Evolutionary conservation across 1,140 invertebrate genomes (phyloP).

Genomic region (Drosophila sulfurigaster): DNA sequence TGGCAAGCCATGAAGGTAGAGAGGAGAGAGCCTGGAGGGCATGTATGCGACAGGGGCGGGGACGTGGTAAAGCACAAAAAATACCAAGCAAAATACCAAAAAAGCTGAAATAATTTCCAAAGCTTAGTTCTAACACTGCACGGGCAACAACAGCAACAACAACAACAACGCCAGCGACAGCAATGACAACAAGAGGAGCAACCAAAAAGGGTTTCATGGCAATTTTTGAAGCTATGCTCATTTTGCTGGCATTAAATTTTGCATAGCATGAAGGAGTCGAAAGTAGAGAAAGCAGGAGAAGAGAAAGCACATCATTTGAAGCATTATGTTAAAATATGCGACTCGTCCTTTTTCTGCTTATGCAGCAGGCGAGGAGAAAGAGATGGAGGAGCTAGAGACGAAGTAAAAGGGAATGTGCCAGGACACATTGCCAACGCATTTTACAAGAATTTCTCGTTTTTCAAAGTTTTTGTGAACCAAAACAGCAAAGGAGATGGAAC

Average conservation of each 20-base stretch:
- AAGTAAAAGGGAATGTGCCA: constrained; percentile 1
- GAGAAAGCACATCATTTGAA: constrained; percentile 75
- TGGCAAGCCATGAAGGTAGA: neutral
- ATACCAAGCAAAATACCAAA: constrained; percentile 69
- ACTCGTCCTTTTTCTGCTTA: constrained; percentile 43
- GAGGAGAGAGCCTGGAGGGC: neutral
- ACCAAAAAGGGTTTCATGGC: constrained; percentile 73
- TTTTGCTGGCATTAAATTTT: constrained; percentile 80
- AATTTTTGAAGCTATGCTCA: constrained; percentile 74
- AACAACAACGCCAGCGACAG: constrained; percentile 26
- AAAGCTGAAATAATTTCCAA: constrained; percentile 74
- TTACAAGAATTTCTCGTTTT: constrained; percentile 60
- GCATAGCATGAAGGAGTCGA: constrained; percentile 55
- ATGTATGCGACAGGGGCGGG: neutral
- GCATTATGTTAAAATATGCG: constrained; percentile 81
- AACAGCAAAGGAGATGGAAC: neutral
- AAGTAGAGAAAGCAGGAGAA: constrained; percentile 6
- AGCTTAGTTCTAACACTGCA: constrained; percentile 76
- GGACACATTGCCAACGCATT: constrained; percentile 48
- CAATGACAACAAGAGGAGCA: constrained; percentile 31
- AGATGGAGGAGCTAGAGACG: too few species aligned
- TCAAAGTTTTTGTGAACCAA: constrained; percentile 54
- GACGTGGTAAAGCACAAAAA: constrained; percentile 24
- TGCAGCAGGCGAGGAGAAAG: constrained; percentile 21
- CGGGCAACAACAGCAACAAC: constrained; percentile 21